A percentile compares a stretch with the other conserved stretches of the same genome.
Conservation (phyloP, 2,113 vertebrate species). For the Salvelinus namaycush region DNA sequence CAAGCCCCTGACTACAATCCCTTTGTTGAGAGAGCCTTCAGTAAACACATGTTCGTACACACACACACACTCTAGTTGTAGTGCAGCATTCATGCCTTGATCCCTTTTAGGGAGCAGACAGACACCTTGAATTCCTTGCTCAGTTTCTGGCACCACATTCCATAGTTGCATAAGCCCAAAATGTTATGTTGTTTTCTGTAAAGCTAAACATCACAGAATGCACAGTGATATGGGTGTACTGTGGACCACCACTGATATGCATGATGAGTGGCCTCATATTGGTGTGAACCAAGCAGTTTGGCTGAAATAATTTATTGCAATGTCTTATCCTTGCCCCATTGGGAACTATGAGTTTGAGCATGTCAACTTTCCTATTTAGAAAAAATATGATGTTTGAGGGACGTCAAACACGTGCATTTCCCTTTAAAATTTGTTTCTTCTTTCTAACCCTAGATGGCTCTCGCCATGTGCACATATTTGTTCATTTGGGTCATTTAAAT, state of each 20-base stretch:
- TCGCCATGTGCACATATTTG: constrained; percentile 60
- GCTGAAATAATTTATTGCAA: no score
- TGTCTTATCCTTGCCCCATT: no score
- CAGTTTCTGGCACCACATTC: background rate
- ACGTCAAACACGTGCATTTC: constrained; percentile 4
- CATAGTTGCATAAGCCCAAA: background rate
- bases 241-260: no score
- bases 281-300: no score
- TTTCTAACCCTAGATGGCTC: constrained; percentile 70
- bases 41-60: background rate
- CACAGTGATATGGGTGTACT: no score
- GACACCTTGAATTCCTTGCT: background rate
- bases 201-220: no score
- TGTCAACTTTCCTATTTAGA: no score
- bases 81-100: background rate
- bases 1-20: background rate
- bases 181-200: background rate
- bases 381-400: no score
- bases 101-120: background rate
- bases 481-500: constrained; percentile 80
- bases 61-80: background rate
- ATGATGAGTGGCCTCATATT: no score
- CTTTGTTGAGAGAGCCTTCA: background rate
- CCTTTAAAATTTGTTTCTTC: constrained; percentile 49
- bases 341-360: background rate